Evolutionary conservation across 2,797 vertebrate species (phyloP).

Genomic region (Chelon auratus): DNA sequence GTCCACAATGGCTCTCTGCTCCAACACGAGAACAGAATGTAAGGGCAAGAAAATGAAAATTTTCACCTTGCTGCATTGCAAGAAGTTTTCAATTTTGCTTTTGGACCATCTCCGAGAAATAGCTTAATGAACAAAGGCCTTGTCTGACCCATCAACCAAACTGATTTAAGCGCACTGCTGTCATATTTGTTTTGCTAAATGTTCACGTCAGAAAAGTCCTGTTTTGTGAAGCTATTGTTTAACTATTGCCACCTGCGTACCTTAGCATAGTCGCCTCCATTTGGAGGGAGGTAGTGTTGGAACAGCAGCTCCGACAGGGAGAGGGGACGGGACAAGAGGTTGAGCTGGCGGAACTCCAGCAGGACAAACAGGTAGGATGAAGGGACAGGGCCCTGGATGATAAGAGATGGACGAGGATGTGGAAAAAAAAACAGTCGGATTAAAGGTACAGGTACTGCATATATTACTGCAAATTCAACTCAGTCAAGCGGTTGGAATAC

Average conservation of each 20-base stretch:
- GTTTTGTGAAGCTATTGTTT: background rate
- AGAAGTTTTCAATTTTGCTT: background rate
- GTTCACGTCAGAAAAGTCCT: background rate
- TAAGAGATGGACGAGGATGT: background rate
- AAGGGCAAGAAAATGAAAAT: background rate
- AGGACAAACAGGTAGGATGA: constrained; percentile 86
- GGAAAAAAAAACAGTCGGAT: background rate
- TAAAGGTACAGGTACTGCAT: background rate
- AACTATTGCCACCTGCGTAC: constrained; percentile 47
- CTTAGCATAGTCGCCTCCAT: constrained; percentile 59
- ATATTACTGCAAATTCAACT: too few species aligned
- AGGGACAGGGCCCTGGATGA: constrained; percentile 78
- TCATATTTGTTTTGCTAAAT: background rate
- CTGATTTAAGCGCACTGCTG: background rate
- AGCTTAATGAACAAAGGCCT: background rate
- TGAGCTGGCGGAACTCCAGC: constrained; percentile 92
- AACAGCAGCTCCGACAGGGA: constrained; percentile 90
- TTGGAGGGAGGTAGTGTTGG: constrained; percentile 81
- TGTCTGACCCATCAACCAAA: background rate
- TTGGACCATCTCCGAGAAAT: background rate
- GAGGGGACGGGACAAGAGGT: constrained; percentile 80
- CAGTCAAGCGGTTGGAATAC: too few species aligned
- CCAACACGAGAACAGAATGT: constrained; percentile 10
- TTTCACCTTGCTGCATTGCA: too few species aligned
- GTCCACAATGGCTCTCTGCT: constrained; percentile 77